These are phyloP conservation scores for Astur gentilis DNA, from an alignment of 2,113 vertebrate species.

Conservation along the genomic window DNA sequence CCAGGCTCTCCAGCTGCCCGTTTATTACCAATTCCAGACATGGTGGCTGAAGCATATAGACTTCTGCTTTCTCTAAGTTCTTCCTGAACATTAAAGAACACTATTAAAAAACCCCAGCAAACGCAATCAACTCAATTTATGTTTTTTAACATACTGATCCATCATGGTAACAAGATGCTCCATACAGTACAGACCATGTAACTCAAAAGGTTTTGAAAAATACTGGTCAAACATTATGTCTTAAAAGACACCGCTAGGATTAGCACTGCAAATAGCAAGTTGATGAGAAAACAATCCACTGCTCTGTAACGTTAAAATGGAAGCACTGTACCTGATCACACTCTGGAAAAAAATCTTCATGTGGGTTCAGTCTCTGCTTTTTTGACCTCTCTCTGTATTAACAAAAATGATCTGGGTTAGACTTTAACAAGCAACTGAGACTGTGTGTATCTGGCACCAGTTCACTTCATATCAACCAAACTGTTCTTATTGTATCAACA, in stretches of 20 bases:
- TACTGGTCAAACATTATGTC: not conserved
- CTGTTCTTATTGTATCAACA: not conserved
- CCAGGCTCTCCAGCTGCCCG: conserved; percentile 78
- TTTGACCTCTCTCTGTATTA: not conserved
- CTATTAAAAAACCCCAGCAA: accelerated
- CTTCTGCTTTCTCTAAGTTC: not conserved
- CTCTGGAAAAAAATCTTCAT: not conserved
- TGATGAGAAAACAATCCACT: not conserved
- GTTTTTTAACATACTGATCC: not conserved
- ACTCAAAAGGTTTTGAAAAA: not conserved
- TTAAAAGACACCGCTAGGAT: not conserved
- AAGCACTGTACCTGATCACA: not conserved
- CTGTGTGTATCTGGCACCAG: not conserved
- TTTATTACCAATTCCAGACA: conserved; percentile 89
- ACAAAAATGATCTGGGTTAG: not conserved
- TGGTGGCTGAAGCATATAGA: conserved; percentile 7
- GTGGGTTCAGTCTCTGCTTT: not conserved
- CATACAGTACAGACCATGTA: not conserved
- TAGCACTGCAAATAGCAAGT: not conserved
- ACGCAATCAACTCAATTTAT: not conserved
- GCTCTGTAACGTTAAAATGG: not conserved
- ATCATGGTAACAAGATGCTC: accelerated
- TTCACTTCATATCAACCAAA: not conserved
- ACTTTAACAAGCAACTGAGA: not conserved
- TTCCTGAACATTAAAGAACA: not conserved